These are phyloP conservation scores for Petrophora chlorosata DNA, from an alignment of 2,888 invertebrate genomes.

Conservation along the genomic window DNA sequence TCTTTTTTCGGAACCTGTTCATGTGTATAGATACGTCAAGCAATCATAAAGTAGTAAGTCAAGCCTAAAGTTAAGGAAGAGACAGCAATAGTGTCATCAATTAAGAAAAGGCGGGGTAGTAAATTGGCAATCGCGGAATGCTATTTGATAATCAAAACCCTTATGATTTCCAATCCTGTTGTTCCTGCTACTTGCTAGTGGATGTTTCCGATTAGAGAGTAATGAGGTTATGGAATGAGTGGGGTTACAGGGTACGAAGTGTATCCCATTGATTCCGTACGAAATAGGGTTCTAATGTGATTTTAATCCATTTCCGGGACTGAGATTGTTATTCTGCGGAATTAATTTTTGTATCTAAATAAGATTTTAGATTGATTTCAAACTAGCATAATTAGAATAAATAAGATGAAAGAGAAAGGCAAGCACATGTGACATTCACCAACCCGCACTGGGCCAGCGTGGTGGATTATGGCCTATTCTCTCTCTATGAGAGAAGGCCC, in stretches of 20 bases:
- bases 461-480: no score
- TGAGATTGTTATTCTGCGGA: conserved; percentile 45
- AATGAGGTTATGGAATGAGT: conserved; percentile 56
- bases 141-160: background rate
- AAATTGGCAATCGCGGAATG: conserved; percentile 19
- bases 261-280: no score
- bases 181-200: conserved; percentile 33
- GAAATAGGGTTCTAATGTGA: conserved; percentile 45
- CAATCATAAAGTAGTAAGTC: background rate
- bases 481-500: no score
- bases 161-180: background rate
- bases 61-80: background rate
- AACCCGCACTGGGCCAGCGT: no score
- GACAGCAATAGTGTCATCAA: conserved; percentile 16
- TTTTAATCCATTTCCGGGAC: conserved; percentile 48
- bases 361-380: no score
- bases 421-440: no score
- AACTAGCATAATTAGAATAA: no score
- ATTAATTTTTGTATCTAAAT: conserved; percentile 15
- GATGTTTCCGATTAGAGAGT: conserved; percentile 29
- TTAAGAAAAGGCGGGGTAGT: conserved; percentile 14
- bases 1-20: background rate
- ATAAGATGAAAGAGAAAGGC: no score
- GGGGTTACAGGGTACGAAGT: no score
- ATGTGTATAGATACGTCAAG: background rate